Base-by-base conservation (phyloP, 2,888 invertebrate genomes). In the Apodemia mormo region DNA sequence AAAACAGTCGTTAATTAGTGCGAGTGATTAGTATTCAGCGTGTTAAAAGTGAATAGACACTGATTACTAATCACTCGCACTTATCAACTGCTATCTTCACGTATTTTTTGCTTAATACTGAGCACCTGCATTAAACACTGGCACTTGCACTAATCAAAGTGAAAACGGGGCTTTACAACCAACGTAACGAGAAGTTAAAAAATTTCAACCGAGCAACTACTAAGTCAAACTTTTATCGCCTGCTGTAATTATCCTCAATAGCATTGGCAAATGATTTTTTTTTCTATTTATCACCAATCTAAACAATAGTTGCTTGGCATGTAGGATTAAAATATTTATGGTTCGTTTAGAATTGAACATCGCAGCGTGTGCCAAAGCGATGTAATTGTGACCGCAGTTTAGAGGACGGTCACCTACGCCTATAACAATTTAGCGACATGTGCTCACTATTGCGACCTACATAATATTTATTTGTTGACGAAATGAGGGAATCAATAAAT, bases 321-420 rank as follows among this genome's bases (percentile, higher is more conserved):
- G 56, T 58, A 10, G 56, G 56, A 22, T 58, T 58, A 56, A 65
- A 71, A 70, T 73, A 71, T 73, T 73, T 71, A 71, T 69, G 71
- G 71, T 70, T 70, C 71, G 70, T 70, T 69, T 65, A 61, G 70
- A 65, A 73, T 68, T 61, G 64, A 67, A 65, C 69, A 65, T 56
- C 71, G 69, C 54, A 65, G 68, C 71, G 71, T 69, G 71, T 74
- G 74, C 74, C 74, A 74, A 70, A 71, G 67, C 72, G 71, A 49
- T 74, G 74, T 74, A 71, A 74, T 72, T 69, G 71, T 65, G 56
- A 68, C 71, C 70, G 70, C 70, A 52, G 70, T 68, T 71, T 71
- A 68, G 72, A 67, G 49, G 56, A 67, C 37, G 68, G 66, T 68
- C 67, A 22, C 65, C 54, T 54, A 65, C 22, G 65, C 58, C 58